phyloP scores from a whole-genome alignment of 2,797 vertebrate species.

The Mycteria americana region DNA sequence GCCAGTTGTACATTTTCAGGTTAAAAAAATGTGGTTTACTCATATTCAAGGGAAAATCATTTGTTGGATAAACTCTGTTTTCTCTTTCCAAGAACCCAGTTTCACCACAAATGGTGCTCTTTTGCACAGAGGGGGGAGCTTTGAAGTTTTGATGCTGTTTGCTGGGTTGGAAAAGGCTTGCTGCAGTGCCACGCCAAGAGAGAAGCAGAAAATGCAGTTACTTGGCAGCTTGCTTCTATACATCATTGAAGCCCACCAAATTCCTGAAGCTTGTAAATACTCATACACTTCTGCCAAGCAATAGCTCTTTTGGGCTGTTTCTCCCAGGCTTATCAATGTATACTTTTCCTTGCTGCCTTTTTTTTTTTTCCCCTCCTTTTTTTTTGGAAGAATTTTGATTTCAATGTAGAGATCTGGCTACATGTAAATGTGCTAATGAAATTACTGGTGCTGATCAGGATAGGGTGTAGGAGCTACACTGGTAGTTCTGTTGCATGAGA shows the following conservation, averaged over 20 bases:
- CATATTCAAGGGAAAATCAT: not conserved
- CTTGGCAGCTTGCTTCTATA: not conserved
- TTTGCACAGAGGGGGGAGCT: not conserved
- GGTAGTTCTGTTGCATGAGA: not conserved
- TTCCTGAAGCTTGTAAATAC: not conserved
- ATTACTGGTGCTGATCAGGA: not conserved
- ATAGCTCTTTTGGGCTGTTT: not conserved
- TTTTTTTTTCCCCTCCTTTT: not conserved
- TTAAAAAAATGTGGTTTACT: not conserved
- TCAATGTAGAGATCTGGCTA: not conserved
- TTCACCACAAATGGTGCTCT: not conserved
- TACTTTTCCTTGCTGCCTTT: not conserved
- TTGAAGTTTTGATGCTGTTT: not conserved
- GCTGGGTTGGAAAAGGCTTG: not conserved
- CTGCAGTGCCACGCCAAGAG: not conserved
- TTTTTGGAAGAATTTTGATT: not conserved
- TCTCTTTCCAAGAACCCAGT: not conserved
- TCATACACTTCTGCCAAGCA: not conserved
- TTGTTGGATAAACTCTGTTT: not conserved
- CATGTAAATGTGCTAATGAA: fast-evolving
- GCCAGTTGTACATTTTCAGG: not conserved
- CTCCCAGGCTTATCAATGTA: not conserved
- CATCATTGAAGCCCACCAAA: not conserved
- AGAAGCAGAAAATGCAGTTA: not conserved
- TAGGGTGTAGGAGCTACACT: not conserved